Evolutionary conservation across 2,888 invertebrate species (phyloP).

Genomic region (Syritta pipiens): DNA sequence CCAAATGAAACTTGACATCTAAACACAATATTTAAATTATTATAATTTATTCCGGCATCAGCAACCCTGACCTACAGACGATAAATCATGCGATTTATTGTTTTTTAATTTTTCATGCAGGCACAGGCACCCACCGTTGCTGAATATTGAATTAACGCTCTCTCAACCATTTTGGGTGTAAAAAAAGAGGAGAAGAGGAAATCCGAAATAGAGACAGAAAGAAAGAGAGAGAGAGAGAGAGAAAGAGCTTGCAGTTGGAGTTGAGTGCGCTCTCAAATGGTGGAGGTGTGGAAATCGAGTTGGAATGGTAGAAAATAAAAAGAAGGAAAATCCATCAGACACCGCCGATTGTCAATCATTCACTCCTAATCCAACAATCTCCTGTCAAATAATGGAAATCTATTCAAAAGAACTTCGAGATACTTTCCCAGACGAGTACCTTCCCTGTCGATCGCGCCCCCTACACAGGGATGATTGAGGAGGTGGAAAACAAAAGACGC

Average conservation of each 20-base stretch:
- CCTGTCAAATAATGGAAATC: slow-evolving; percentile 7
- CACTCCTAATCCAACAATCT: neutral
- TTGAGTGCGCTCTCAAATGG: too few species aligned
- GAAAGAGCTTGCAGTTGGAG: too few species aligned
- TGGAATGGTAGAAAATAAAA: too few species aligned
- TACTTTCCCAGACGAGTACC: too few species aligned
- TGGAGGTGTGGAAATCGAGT: too few species aligned
- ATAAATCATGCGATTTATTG: slow-evolving; percentile 65
- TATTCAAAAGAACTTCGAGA: neutral
- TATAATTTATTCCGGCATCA: slow-evolving; percentile 56
- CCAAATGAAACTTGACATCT: slow-evolving; percentile 26
- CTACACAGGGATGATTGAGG: slow-evolving; percentile 1
- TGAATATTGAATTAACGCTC: slow-evolving; percentile 49
- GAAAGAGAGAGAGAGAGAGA: neutral
- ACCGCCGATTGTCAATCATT: slow-evolving; percentile 2
- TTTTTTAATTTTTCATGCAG: slow-evolving; percentile 36
- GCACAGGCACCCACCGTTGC: slow-evolving; percentile 10
- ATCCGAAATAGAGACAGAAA: too few species aligned
- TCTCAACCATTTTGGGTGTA: slow-evolving; percentile 1
- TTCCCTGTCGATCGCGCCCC: slow-evolving; percentile 38
- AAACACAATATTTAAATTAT: slow-evolving; percentile 46
- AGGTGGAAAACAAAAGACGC: slow-evolving; percentile 8
- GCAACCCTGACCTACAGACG: slow-evolving; percentile 71
- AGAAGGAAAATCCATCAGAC: slow-evolving; percentile 20
- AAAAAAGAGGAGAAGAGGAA: too few species aligned